Conservation (phyloP, 2,113 vertebrate species). For the Ictalurus furcatus region DNA sequence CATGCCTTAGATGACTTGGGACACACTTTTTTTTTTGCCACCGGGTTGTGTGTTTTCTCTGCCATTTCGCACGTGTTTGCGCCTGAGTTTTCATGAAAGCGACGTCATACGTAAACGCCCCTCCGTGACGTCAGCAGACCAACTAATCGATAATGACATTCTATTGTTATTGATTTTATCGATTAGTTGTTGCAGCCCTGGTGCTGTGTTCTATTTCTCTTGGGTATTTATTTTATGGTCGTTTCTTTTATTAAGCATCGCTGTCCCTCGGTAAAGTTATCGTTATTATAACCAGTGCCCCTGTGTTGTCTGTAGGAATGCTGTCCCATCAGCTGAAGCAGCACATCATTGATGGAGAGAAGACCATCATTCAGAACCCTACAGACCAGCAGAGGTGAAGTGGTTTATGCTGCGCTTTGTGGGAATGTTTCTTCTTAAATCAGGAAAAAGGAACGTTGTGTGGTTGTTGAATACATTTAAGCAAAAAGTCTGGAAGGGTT, state of each 20-base stretch:
- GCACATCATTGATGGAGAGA: constrained; percentile 95
- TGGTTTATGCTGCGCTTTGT: neutral
- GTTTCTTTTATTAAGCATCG: neutral
- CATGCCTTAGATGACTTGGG: too few species aligned
- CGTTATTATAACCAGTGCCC: constrained; percentile 2
- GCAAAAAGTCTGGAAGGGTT: too few species aligned
- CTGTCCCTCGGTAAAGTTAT: neutral
- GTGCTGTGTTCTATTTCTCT: too few species aligned
- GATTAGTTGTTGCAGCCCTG: too few species aligned
- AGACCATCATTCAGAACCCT: constrained; percentile 97
- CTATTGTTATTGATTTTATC: too few species aligned
- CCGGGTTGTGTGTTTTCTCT: too few species aligned
- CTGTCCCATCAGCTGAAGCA: constrained; percentile 96
- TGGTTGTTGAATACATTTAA: neutral
- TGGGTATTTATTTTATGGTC: neutral
- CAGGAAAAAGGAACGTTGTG: neutral
- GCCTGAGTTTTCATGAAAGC: too few species aligned
- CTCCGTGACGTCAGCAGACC: too few species aligned
- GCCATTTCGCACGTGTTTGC: too few species aligned
- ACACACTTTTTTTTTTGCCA: too few species aligned
- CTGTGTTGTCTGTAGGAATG: constrained; percentile 78
- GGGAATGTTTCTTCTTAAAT: neutral
- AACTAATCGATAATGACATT: too few species aligned
- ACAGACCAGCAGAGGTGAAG: constrained; percentile 92
- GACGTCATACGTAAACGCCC: too few species aligned